Conservation (phyloP, 2,113 vertebrate genomes). For the Rhynchomys soricoides region DNA sequence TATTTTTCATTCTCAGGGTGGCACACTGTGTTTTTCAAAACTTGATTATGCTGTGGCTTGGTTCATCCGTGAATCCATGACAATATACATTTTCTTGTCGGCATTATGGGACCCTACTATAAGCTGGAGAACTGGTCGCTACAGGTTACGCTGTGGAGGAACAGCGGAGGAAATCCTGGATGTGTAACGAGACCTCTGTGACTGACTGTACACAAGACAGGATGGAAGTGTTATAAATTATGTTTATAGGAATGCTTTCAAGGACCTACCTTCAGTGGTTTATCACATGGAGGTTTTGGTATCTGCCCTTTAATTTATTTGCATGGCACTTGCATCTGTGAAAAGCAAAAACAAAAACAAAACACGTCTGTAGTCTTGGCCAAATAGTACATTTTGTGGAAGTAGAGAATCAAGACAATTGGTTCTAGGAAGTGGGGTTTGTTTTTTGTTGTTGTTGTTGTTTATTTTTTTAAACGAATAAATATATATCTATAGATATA, state of each 20-base stretch:
- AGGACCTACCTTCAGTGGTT: slow-evolving; percentile 90
- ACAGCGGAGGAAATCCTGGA: slow-evolving; percentile 98
- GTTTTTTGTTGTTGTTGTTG: slow-evolving; percentile 17
- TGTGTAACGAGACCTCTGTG: slow-evolving; percentile 88
- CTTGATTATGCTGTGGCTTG: slow-evolving; percentile 98
- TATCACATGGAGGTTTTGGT: slow-evolving; percentile 88
- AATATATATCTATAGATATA: neutral
- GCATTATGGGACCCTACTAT: slow-evolving; percentile 99
- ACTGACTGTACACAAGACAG: slow-evolving; percentile 83
- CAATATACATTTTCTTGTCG: slow-evolving; percentile 98
- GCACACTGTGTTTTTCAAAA: slow-evolving; percentile 95
- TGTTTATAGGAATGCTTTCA: slow-evolving; percentile 89
- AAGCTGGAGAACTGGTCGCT: slow-evolving; percentile 98
- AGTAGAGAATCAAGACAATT: slow-evolving; percentile 81
- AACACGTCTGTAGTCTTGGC: slow-evolving; percentile 86
- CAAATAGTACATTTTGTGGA: slow-evolving; percentile 83
- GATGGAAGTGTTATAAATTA: slow-evolving; percentile 88
- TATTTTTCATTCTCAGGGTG: slow-evolving; percentile 86
- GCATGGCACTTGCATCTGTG: slow-evolving; percentile 91
- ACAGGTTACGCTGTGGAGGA: slow-evolving; percentile 96
- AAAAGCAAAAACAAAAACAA: slow-evolving; percentile 54
- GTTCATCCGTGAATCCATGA: slow-evolving; percentile 99
- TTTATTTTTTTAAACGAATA: slow-evolving; percentile 75
- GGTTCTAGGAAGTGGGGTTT: slow-evolving; percentile 79
- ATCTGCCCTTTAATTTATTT: slow-evolving; percentile 91